These are phyloP conservation scores for Macroramphosus scolopax DNA, from an alignment of 2,797 vertebrate genomes.

Conservation along the genomic window DNA sequence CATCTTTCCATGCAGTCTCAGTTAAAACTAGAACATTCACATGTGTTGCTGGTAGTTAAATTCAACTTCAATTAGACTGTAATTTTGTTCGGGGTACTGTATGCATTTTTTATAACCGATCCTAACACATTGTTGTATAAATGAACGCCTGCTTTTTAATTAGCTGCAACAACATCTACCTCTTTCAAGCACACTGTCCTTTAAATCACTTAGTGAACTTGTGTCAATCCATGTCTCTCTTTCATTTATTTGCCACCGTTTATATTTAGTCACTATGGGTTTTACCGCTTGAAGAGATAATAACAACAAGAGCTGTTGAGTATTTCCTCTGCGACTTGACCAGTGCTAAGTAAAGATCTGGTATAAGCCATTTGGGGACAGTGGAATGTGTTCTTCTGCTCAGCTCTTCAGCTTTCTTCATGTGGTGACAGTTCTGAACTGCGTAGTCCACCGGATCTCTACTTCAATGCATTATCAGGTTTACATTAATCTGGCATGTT, in stretches of 20 bases:
- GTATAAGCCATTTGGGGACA: constrained; percentile 35
- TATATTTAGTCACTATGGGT: neutral
- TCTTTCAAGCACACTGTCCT: too few species aligned
- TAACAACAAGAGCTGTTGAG: constrained; percentile 19
- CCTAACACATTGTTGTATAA: too few species aligned
- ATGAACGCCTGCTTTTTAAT: too few species aligned
- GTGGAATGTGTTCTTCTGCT: constrained; percentile 49
- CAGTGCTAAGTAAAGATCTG: constrained; percentile 56
- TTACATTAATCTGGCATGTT: constrained; percentile 10
- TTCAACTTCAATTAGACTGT: too few species aligned
- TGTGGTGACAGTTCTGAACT: constrained; percentile 22
- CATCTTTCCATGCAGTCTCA: too few species aligned
- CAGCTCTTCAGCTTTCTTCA: constrained; percentile 27
- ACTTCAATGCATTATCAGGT: constrained; percentile 12
- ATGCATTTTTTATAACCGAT: too few species aligned
- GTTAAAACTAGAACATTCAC: too few species aligned
- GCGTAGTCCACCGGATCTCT: constrained; percentile 27
- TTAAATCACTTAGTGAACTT: too few species aligned
- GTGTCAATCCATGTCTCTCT: constrained; percentile 1
- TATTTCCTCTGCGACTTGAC: constrained; percentile 47
- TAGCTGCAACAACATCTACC: too few species aligned
- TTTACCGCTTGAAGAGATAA: constrained; percentile 4
- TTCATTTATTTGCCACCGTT: constrained; percentile 7
- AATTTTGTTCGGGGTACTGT: too few species aligned
- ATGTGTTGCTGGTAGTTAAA: too few species aligned